A percentile compares a stretch with the other conserved stretches of the same genome.
These are phyloP conservation scores for Elegia similella DNA, from an alignment of 2,888 invertebrate genomes.

Conservation along the genomic window DNA sequence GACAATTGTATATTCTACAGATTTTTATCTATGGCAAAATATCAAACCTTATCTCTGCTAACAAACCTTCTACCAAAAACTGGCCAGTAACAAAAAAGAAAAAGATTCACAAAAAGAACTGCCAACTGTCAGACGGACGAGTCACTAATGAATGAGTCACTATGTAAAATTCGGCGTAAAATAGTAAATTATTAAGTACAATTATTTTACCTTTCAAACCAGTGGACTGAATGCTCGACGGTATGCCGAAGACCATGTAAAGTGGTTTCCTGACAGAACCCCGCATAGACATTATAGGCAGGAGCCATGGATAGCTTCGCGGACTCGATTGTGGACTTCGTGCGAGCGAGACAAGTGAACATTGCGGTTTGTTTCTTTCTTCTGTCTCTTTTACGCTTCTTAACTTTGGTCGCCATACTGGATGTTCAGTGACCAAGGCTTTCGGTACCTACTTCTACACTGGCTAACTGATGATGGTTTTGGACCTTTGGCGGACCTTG, in stretches of 20 bases:
- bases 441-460: too few species aligned
- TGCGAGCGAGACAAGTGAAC: conserved; percentile 56
- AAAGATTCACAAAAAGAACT: conserved; percentile 24
- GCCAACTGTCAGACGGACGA: conserved; percentile 15
- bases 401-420: conserved; percentile 28
- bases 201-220: conserved; percentile 58
- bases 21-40: too few species aligned
- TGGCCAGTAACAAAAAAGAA: conserved; percentile 9
- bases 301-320: conserved; percentile 44
- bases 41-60: background rate
- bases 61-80: conserved; percentile 4
- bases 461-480: too few species aligned
- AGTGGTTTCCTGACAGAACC: conserved; percentile 66
- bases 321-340: conserved; percentile 47
- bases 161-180: conserved; percentile 6
- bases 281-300: conserved; percentile 45
- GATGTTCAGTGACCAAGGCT: background rate
- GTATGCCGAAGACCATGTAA: conserved; percentile 73
- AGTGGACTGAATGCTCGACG: conserved; percentile 61
- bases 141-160: background rate
- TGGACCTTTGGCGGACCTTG: too few species aligned
- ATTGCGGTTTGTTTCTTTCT: conserved; percentile 47
- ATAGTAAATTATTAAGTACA: conserved; percentile 16
- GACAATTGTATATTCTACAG: too few species aligned
- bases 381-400: conserved; percentile 24